Evolutionary conservation across 2,113 vertebrate genomes (phyloP), one percentile per base, ranked within the genome.

Genomic region (Aramus guarauna): DNA sequence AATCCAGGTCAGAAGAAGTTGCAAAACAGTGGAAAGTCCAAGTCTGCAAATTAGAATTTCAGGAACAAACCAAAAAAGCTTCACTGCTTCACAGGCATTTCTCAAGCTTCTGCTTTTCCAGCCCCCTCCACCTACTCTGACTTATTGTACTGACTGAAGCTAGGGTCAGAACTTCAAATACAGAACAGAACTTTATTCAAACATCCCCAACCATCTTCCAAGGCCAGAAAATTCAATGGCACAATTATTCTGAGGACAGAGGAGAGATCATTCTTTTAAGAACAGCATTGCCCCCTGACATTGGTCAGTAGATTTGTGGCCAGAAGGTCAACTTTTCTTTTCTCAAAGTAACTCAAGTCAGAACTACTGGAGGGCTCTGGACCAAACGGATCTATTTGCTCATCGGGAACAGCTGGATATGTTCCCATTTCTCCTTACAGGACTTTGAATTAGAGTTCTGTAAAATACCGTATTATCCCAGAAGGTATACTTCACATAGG

Each of bases 11-110:
- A 94, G 85, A 53, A 95, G 59, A 66, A 75, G 81, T 94, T 96
- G 91, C 95, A 93, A 93, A 95, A 94, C 39, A 92, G 24, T 80
- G 94, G 88, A 95, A 96, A 97, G 66, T 90, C 67, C 85, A 93
- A 95, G 67, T 69, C 90, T 94, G 92, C 85, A 92, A 68, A 90
- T 83, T 39, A 93, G 81, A 85, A 94, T 96, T 97, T 95, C 94
- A 94, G 94, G 96, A 97, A 96, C 90, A 94, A 96, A 88, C 85
- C 9, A 83, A 96, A 97, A 94, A 94, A 90, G 81, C 78, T 96
- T 96, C 36, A 19, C 71, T 93, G 90, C 68, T 81, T 84, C 64
- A 91, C n/a, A 29, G 87, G 45, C 80, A 84, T 26, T 94, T 87
- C 81, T 91, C 52, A 87, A 81, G 37, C 95, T 96, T 96, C 95